Evolutionary conservation across 2,888 invertebrate genomes (phyloP).

Genomic region (Lobophora halterata): DNA sequence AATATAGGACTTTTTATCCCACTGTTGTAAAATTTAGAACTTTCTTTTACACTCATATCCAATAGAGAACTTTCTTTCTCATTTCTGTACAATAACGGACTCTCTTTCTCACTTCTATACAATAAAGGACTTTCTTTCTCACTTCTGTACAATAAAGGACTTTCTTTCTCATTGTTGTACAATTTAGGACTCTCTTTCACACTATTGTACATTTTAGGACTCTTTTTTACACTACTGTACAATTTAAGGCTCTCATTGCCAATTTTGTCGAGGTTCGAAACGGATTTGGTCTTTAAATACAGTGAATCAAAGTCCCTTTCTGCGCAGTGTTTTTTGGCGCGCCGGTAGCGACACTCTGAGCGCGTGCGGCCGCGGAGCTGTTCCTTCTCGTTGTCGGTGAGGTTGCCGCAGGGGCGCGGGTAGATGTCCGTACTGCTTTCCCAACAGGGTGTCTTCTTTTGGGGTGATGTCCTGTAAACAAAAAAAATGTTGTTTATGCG

Average conservation of each 20-base stretch:
- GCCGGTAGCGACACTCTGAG: conserved; percentile 84
- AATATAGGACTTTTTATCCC: no score
- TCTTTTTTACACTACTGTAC: not conserved
- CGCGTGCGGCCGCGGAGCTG: conserved; percentile 82
- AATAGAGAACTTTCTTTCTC: no score
- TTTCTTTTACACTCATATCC: no score
- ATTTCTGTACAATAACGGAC: not conserved
- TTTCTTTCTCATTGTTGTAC: no score
- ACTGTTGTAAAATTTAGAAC: no score
- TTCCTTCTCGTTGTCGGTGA: conserved; percentile 89
- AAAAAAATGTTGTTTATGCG: conserved; percentile 16
- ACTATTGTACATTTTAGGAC: no score
- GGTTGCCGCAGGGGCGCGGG: conserved; percentile 89
- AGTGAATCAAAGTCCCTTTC: conserved; percentile 87
- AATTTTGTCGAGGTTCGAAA: conserved; percentile 52
- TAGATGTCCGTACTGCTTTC: conserved; percentile 91
- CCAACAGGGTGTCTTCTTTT: conserved; percentile 87
- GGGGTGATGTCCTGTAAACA: conserved; percentile 67
- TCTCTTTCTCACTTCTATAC: conserved; percentile 32
- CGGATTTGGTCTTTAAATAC: conserved; percentile 81
- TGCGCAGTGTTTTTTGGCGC: conserved; percentile 76
- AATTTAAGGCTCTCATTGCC: not conserved
- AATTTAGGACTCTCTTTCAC: no score
- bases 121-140: no score
- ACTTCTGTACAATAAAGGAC: no score